phyloP scores from a whole-genome alignment of 2,113 vertebrate species.

The Percopsis transmontana region DNA sequence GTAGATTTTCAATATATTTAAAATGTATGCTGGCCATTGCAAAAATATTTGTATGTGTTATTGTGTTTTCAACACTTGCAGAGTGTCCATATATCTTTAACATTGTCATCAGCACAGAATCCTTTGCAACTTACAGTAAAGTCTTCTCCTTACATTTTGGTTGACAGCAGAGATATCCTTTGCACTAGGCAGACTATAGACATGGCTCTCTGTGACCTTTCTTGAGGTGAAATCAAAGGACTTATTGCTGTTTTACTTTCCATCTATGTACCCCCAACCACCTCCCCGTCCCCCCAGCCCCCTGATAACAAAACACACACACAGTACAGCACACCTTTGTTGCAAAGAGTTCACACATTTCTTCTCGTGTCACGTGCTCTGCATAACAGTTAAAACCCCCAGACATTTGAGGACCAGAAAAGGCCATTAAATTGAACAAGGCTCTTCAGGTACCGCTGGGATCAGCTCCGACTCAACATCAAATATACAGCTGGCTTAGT shows the following conservation, averaged over 20 bases:
- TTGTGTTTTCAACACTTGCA: constrained; percentile 32
- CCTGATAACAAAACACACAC: background rate
- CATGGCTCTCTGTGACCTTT: constrained; percentile 38
- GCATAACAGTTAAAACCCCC: constrained; percentile 56
- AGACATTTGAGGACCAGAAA: constrained; percentile 73
- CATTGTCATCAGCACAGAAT: constrained; percentile 9
- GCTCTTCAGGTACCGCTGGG: constrained; percentile 57
- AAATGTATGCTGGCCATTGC: no score
- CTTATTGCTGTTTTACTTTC: constrained; percentile 7
- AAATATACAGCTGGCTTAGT: constrained; percentile 62
- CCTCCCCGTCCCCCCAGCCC: background rate
- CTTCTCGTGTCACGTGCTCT: constrained; percentile 34
- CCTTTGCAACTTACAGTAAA: constrained; percentile 20
- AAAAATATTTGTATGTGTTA: constrained; percentile 23
- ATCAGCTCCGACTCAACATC: constrained; percentile 69
- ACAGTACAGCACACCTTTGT: background rate
- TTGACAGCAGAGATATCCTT: constrained; percentile 2
- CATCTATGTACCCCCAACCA: constrained; percentile 5
- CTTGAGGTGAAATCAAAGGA: constrained; percentile 50
- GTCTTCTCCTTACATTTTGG: background rate
- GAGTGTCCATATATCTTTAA: constrained; percentile 8
- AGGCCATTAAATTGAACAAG: constrained; percentile 76
- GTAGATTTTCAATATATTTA: no score
- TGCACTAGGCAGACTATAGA: constrained; percentile 8
- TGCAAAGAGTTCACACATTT: background rate